A percentile compares a stretch with the other conserved stretches of the same genome.
Evolutionary conservation across 2,888 invertebrate species (phyloP).

Genomic region (Plusia festucae): DNA sequence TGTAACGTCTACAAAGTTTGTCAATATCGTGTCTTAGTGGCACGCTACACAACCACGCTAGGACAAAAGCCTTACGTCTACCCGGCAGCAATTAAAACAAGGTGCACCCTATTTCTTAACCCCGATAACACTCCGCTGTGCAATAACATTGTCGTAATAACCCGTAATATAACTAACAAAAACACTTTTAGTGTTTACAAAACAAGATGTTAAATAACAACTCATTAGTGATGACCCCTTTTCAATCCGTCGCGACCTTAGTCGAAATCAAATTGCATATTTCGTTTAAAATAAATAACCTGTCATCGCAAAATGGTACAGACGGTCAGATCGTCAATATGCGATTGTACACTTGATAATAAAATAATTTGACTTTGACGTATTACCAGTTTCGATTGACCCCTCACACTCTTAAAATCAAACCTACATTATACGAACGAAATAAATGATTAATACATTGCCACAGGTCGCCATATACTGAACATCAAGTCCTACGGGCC

Average conservation of each 20-base stretch:
- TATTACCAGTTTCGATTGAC: slow-evolving; percentile 62
- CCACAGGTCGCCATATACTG: slow-evolving; percentile 59
- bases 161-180: slow-evolving; percentile 14
- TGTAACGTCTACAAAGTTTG: neutral
- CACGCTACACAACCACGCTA: neutral
- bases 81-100: slow-evolving; percentile 39
- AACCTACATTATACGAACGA: slow-evolving; percentile 16
- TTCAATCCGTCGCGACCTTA: slow-evolving; percentile 58
- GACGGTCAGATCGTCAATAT: slow-evolving; percentile 57
- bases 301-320: slow-evolving; percentile 73
- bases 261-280: slow-evolving; percentile 52
- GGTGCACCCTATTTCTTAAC: slow-evolving; percentile 30
- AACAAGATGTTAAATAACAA: slow-evolving; percentile 29
- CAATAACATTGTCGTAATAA: slow-evolving; percentile 12
- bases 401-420: slow-evolving; percentile 40
- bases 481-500: slow-evolving; percentile 56
- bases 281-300: slow-evolving; percentile 79
- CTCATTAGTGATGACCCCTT: slow-evolving; percentile 50
- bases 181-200: slow-evolving; percentile 15
- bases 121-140: slow-evolving; percentile 13
- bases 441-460: slow-evolving; percentile 31
- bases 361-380: slow-evolving; percentile 76
- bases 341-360: slow-evolving; percentile 78
- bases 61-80: slow-evolving; percentile 7
- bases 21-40: neutral